Base-by-base conservation (phyloP, 2,888 invertebrate species). In the Miltochrista miniata region DNA sequence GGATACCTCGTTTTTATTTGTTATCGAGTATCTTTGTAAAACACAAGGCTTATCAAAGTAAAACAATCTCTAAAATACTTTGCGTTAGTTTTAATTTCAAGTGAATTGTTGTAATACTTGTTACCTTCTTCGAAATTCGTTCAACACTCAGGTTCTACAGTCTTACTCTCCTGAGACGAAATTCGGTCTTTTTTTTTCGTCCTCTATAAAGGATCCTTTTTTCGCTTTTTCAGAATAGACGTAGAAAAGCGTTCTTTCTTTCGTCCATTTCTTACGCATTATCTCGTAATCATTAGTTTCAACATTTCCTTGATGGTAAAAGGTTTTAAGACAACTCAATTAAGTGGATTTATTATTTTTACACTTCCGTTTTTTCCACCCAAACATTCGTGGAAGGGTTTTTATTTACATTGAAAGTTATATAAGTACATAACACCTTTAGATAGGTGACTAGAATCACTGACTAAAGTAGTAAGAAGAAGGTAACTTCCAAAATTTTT, bases 151-250 rank as follows among this genome's bases (percentile, higher is more conserved):
- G 87, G 85, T 84, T 88, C 86, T 87, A 85, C 86, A 90, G 87
- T 84, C 87, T 87, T 85, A 85, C 83, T 92, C 91, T 90, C 91
- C 77, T 80, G 90, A 90, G 91, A 89, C 90, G 82, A 87, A 88
- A 89, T 90, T 87, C 79, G 81, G 83, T 86, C 79, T 88, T 88
- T 87, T n/a, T 61, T 90, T 89, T 89, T 85, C 81, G 83, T 79
- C 84, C 84, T 85, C 85, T 83, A 84, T 86, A 84, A 84, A 81
- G 79, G 76, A 84, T 81, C 81, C 82, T 85, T 89, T 88, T 88
- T 87, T 86, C 85, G 81, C 84, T 88, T 85, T 90, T 89, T 87
- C 88, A 78, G 82, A 84, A 84, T 81, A 82, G 84, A 84, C 80
- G 82, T 76, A 83, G 79, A 80, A 83, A 87, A 86, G 81, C 76